phyloP scores from a whole-genome alignment of 2,888 invertebrate species.

The Nemurella pictetii region DNA sequence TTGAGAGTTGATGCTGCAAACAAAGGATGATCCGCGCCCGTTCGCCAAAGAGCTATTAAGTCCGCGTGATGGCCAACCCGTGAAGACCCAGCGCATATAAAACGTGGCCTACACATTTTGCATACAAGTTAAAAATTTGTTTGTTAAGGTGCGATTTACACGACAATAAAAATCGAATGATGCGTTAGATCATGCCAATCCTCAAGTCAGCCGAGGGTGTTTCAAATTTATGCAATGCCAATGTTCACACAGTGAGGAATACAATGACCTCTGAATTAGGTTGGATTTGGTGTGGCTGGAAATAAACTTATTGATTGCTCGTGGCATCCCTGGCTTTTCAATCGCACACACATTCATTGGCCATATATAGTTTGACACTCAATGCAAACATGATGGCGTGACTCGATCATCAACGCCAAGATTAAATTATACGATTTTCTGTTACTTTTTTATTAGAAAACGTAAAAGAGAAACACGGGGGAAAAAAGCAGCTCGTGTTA shows the following conservation, averaged over 20 bases:
- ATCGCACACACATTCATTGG: background rate
- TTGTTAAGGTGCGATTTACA: constrained; percentile 20
- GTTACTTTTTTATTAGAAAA: constrained; percentile 16
- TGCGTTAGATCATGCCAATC: background rate
- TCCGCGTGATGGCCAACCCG: background rate
- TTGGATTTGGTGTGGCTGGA: background rate
- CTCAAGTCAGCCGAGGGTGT: background rate
- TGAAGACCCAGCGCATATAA: background rate
- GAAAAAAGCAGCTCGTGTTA: background rate
- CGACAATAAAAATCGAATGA: background rate
- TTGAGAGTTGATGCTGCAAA: background rate
- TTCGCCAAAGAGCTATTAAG: background rate
- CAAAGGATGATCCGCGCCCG: background rate
- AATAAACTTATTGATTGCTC: background rate
- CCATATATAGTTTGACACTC: constrained; percentile 18
- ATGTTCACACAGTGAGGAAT: background rate
- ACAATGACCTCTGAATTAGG: background rate
- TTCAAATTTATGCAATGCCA: background rate
- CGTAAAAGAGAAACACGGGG: background rate
- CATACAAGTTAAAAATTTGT: constrained; percentile 25
- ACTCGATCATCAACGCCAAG: background rate
- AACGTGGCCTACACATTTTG: constrained; percentile 2
- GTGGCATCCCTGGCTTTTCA: background rate
- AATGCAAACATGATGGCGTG: constrained; percentile 14
- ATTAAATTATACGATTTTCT: constrained; percentile 18